Evolutionary conservation across 2,888 invertebrate genomes (phyloP).

Genomic region (Bedellia somnulentella): DNA sequence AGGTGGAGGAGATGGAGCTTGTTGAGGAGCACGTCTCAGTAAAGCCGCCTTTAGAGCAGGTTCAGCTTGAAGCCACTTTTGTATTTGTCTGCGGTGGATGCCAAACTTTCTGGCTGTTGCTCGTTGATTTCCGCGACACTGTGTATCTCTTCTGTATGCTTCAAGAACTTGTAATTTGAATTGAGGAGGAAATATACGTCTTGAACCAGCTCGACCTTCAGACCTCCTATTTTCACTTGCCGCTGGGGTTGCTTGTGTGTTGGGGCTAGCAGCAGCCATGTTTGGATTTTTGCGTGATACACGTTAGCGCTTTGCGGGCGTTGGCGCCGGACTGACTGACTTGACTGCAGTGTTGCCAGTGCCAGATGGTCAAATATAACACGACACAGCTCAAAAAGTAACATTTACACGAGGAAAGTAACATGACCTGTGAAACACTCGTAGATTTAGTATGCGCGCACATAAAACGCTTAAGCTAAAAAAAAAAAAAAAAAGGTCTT

Average conservation of each 20-base stretch:
- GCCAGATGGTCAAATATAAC: no score
- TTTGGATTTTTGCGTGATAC: constrained; percentile 8
- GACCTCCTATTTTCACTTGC: constrained; percentile 50
- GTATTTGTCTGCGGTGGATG: constrained; percentile 86
- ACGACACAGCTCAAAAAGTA: no score
- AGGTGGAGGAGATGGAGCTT: constrained; percentile 49
- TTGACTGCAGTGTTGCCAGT: no score
- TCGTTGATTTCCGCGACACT: constrained; percentile 87
- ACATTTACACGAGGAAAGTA: no score
- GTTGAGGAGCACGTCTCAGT: constrained; percentile 43
- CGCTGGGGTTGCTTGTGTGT: constrained; percentile 23
- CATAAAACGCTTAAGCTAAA: no score
- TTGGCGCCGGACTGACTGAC: constrained; percentile 61
- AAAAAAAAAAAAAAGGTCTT: no score
- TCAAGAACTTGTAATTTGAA: constrained; percentile 88
- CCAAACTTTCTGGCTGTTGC: constrained; percentile 90
- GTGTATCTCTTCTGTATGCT: constrained; percentile 82
- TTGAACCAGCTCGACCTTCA: constrained; percentile 72
- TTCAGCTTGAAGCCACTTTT: constrained; percentile 90
- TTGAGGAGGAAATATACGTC: constrained; percentile 86
- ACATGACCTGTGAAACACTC: no score
- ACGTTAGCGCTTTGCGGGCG: constrained; percentile 49
- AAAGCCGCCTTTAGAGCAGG: constrained; percentile 76
- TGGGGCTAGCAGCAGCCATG: constrained; percentile 42
- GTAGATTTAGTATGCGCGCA: no score